A percentile compares a stretch with the other conserved stretches of the same genome.
These are phyloP conservation scores for Agraylea sexmaculata DNA, from an alignment of 1,140 invertebrate species.

Conservation along the genomic window DNA sequence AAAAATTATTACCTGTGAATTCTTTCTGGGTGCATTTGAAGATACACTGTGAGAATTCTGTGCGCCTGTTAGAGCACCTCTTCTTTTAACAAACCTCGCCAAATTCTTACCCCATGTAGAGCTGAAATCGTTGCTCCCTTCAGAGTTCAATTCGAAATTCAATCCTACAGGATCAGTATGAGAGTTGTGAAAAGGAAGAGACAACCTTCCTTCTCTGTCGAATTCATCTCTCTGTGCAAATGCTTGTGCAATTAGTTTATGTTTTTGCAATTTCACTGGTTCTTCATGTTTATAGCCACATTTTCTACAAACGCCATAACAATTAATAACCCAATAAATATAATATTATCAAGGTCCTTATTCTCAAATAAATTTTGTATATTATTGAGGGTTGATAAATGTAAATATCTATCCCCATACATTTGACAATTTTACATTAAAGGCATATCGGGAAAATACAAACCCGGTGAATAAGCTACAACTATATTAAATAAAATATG, in stretches of 20 bases:
- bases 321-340: not conserved
- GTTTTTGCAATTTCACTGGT: conserved; percentile 63
- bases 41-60: conserved; percentile 43
- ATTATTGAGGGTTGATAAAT: too few species aligned
- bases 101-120: conserved; percentile 82
- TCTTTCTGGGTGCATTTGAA: conserved; percentile 36
- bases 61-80: conserved; percentile 59
- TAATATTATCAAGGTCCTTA: not conserved
- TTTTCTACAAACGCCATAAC: conserved; percentile 35
- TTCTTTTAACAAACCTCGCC: conserved; percentile 69
- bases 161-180: conserved; percentile 84
- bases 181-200: conserved; percentile 72
- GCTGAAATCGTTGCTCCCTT: conserved; percentile 59
- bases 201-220: conserved; percentile 68
- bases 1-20: conserved; percentile 42
- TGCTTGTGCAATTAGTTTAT: conserved; percentile 81
- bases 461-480: not conserved
- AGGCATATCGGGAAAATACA: not conserved
- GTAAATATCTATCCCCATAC: too few species aligned
- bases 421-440: not conserved
- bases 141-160: conserved; percentile 72
- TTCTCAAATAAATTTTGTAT: too few species aligned
- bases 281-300: conserved; percentile 58
- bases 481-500: not conserved
- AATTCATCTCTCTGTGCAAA: conserved; percentile 81